A percentile compares a stretch with the other conserved stretches of the same genome.
Conservation (phyloP, 1,140 invertebrate species). For the Metopolophium dirhodum region DNA sequence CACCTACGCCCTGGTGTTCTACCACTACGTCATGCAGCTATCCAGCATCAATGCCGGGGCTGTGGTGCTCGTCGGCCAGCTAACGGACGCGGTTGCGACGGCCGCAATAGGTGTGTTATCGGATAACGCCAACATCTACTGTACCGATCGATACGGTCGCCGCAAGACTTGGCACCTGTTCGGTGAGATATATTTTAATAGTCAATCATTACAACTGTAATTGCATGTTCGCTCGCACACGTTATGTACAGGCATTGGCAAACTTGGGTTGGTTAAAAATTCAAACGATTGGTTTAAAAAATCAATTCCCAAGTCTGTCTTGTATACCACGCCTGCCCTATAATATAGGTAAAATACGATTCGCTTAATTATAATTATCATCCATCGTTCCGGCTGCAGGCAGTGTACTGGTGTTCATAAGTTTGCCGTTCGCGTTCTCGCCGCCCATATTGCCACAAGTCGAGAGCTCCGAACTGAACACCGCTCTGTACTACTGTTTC, state of each 20-base stretch:
- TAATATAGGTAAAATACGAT: neutral
- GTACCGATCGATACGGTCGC: slow-evolving; percentile 73
- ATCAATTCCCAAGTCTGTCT: neutral
- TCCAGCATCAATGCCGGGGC: slow-evolving; percentile 77
- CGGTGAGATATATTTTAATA: slow-evolving; percentile 68
- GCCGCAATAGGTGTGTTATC: slow-evolving; percentile 89
- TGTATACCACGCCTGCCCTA: neutral
- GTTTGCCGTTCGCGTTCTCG: slow-evolving; percentile 47
- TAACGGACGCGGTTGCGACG: slow-evolving; percentile 88
- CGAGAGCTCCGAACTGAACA: slow-evolving; percentile 25
- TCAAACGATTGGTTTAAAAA: neutral
- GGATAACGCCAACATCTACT: slow-evolving; percentile 67
- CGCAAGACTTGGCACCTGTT: slow-evolving; percentile 92
- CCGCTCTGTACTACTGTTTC: slow-evolving; percentile 62
- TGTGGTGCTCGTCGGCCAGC: slow-evolving; percentile 83
- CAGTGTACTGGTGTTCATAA: slow-evolving; percentile 43
- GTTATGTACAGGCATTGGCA: neutral
- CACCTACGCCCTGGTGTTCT: slow-evolving; percentile 92
- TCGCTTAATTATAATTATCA: too few relatives aligned
- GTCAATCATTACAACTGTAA: neutral
- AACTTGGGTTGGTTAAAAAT: neutral
- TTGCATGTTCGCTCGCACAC: neutral
- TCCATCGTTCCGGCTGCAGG: neutral
- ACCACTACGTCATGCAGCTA: slow-evolving; percentile 70
- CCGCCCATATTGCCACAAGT: slow-evolving; percentile 27